Evolutionary conservation across 1,140 invertebrate species (phyloP), one percentile per base, ranked within the genome.

Genomic region (Polypedilum vanderplanki): DNA sequence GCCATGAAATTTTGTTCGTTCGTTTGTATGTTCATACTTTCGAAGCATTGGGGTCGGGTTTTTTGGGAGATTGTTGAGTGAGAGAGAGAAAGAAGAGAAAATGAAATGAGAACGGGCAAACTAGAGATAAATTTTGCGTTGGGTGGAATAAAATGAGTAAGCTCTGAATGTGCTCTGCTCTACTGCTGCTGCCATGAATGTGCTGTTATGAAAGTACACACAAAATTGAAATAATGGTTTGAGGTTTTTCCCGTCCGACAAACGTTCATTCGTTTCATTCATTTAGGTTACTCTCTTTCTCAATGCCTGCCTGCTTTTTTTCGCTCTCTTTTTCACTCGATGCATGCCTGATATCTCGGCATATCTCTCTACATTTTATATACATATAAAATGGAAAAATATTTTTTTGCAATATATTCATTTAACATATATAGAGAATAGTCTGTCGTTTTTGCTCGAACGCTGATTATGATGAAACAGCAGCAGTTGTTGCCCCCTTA

Each of bases 171-270:
- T 57, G 46, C 46, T 57, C 12, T 57, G 24, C 24, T n/a, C n/a
- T 33, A 33, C 24, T 33, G 5, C 24, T 33, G 24, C 24, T 33
- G 46, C 46, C 46, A 57, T 57, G 46, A 57, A 57, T 57, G 46
- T 57, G 46, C n/a, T 57, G 46, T 57, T 57, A n/a, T 57, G 46
- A 57, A 57, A 57, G 46, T n/a, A 57, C 46, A 57, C 46, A 57
- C 46, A 57, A 57, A 57, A 57, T 57, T 57, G 46, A 57, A 57
- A 57, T 57, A 57, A 57, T 57, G 46, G 46, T 57, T 57, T 57
- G 46, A 22, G 65, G 65, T 70, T 70, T 70, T 70, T 70, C 65
- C 65, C 65, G 65, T 70, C 65, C 65, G 65, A 70, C 65, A 18
- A 22, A 70, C 65, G 65, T 18, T 20, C 65, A 18, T 10, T 18